phyloP scores from a whole-genome alignment of 2,888 invertebrate species.

The Plebejus anna region DNA sequence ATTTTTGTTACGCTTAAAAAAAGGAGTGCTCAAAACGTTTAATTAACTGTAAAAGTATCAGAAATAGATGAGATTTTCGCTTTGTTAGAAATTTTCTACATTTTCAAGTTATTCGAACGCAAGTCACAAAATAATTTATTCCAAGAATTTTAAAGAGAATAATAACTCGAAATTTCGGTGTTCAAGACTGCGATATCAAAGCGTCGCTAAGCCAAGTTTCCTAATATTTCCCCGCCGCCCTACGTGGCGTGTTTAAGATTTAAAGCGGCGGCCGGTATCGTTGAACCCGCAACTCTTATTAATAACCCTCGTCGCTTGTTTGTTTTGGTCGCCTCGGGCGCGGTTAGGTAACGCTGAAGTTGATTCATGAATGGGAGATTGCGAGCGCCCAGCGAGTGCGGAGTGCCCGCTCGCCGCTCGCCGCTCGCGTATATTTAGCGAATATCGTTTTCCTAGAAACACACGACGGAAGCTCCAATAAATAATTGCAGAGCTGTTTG shows the following conservation, averaged over 20 bases:
- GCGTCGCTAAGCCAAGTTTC: slow-evolving; percentile 8
- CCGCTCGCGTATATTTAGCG: slow-evolving; percentile 69
- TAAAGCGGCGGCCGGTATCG: slow-evolving; percentile 63
- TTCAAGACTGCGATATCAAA: not conserved
- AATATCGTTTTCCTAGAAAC: slow-evolving; percentile 68
- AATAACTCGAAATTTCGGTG: not conserved
- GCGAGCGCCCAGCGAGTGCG: slow-evolving; percentile 52
- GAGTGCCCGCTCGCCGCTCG: slow-evolving; percentile 37
- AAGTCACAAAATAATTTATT: not conserved
- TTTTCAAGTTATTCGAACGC: not conserved
- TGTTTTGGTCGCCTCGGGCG: slow-evolving; percentile 66
- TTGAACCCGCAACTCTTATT: slow-evolving; percentile 76
- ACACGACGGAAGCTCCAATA: slow-evolving; percentile 64
- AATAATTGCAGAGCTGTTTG: slow-evolving; percentile 39
- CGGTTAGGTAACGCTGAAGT: slow-evolving; percentile 75
- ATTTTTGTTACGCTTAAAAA: not conserved
- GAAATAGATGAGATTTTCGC: not conserved
- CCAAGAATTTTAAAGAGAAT: not conserved
- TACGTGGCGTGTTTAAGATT: slow-evolving; percentile 55
- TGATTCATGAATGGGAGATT: slow-evolving; percentile 78
- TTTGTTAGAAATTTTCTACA: not conserved
- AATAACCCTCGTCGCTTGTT: slow-evolving; percentile 72
- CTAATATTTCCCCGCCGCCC: slow-evolving; percentile 49
- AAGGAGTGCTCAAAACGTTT: not conserved
- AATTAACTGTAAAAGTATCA: not conserved